A percentile compares a stretch with the other conserved stretches of the same genome.
These are phyloP conservation scores for Acheta domesticus DNA, from an alignment of 2,888 invertebrate species.

Conservation along the genomic window DNA sequence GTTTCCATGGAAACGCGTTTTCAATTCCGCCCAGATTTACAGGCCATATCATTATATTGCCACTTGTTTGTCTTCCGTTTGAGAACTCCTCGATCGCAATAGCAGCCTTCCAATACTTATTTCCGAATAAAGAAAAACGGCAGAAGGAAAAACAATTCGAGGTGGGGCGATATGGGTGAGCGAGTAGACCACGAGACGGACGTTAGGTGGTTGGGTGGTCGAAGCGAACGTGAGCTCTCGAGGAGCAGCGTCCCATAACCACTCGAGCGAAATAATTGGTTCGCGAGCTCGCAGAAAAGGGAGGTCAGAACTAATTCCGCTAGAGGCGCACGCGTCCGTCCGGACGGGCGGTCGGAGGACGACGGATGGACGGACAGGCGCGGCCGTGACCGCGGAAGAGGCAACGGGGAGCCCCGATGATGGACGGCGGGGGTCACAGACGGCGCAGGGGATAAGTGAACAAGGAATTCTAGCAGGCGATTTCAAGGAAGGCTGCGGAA, in stretches of 20 bases:
- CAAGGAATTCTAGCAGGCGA: too few species aligned
- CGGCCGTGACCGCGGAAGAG: too few species aligned
- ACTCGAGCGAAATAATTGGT: slow-evolving; percentile 8
- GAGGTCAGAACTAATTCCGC: slow-evolving; percentile 9
- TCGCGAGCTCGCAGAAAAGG: not conserved
- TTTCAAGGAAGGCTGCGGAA: too few species aligned
- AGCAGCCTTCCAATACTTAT: not conserved
- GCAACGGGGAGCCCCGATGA: too few species aligned
- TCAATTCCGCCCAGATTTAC: too few species aligned
- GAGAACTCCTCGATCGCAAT: not conserved
- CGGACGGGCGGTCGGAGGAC: not conserved
- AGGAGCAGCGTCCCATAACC: not conserved
- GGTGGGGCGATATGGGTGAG: not conserved
- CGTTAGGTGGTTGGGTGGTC: not conserved
- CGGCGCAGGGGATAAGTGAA: too few species aligned
- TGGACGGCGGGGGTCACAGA: too few species aligned
- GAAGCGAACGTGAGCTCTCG: not conserved
- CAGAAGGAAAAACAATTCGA: too few species aligned
- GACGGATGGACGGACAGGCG: not conserved
- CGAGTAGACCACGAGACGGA: not conserved
- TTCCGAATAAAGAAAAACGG: not conserved
- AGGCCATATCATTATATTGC: not conserved
- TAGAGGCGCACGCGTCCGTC: not conserved
- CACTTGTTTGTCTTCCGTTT: not conserved
- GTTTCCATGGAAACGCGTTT: too few species aligned